phyloP scores from a whole-genome alignment of 1,140 invertebrate genomes.

The Acromyrmex echinatior region DNA sequence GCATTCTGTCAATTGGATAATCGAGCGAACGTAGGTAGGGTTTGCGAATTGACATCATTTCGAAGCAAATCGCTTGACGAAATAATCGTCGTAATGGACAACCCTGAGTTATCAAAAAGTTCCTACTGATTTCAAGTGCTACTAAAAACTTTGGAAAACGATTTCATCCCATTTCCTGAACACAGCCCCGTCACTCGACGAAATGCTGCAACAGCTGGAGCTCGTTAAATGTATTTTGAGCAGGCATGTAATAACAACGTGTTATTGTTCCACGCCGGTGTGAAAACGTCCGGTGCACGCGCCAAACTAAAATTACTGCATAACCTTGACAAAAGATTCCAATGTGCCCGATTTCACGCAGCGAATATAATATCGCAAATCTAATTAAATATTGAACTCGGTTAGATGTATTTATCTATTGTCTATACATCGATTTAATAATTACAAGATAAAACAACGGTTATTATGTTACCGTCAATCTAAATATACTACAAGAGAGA shows the following conservation, averaged over 20 bases:
- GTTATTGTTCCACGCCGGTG: conserved; percentile 43
- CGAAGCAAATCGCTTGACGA: conserved; percentile 43
- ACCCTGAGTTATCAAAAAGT: conserved; percentile 24
- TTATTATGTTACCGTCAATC: conserved; percentile 10
- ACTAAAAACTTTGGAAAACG: conserved; percentile 30
- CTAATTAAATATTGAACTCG: conserved; percentile 28
- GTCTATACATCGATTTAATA: conserved; percentile 6
- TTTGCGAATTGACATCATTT: conserved; percentile 50
- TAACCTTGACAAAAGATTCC: conserved; percentile 60
- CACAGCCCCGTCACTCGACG: neutral
- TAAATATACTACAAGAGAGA: neutral
- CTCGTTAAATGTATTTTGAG: conserved; percentile 61
- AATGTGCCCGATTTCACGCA: conserved; percentile 3
- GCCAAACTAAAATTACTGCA: conserved; percentile 56
- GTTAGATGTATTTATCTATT: conserved; percentile 11
- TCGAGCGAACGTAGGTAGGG: conserved; percentile 45
- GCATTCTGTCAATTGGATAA: conserved; percentile 52
- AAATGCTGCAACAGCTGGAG: conserved; percentile 49
- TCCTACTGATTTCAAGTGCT: neutral
- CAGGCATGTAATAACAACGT: conserved; percentile 47
- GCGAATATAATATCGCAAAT: conserved; percentile 20
- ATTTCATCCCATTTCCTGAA: neutral
- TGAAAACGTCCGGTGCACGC: conserved; percentile 46
- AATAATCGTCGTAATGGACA: conserved; percentile 17
- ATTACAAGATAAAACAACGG: neutral